These are phyloP conservation scores for Drosophila mojavensis DNA, from an alignment of 1,140 invertebrate species.

Conservation along the genomic window DNA sequence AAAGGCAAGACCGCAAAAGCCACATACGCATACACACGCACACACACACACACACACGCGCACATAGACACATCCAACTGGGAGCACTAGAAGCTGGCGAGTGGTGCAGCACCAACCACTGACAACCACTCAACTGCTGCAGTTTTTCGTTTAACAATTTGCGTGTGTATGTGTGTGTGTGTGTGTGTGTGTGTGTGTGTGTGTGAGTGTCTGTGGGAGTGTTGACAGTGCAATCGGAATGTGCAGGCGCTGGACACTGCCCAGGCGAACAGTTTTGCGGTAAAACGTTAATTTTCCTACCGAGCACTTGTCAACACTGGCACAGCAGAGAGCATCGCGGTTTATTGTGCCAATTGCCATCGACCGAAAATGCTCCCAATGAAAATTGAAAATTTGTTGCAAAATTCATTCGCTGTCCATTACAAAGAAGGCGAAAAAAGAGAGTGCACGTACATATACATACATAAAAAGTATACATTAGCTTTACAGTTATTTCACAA, in stretches of 20 bases:
- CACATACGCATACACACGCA: slow-evolving; percentile 51
- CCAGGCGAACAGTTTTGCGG: slow-evolving; percentile 71
- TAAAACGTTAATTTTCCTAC: slow-evolving; percentile 78
- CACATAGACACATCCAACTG: slow-evolving; percentile 1
- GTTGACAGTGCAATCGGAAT: slow-evolving; percentile 73
- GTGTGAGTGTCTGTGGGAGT: slow-evolving; percentile 41
- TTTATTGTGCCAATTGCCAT: slow-evolving; percentile 50
- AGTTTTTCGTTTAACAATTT: slow-evolving; percentile 79
- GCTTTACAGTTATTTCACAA: slow-evolving; percentile 9
- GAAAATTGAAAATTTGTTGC: slow-evolving; percentile 46
- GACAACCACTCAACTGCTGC: slow-evolving; percentile 79
- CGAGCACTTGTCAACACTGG: slow-evolving; percentile 80
- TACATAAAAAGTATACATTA: background rate
- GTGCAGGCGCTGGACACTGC: slow-evolving; percentile 53
- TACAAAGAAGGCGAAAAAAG: background rate
- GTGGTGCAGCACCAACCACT: slow-evolving; percentile 56
- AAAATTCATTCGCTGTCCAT: slow-evolving; percentile 29
- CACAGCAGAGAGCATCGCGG: slow-evolving; percentile 48
- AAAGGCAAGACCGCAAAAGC: slow-evolving; percentile 77
- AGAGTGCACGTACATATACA: background rate
- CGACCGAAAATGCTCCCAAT: slow-evolving; percentile 32
- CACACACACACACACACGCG: slow-evolving; percentile 15
- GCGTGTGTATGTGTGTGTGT: slow-evolving; percentile 35
- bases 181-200: slow-evolving; percentile 25
- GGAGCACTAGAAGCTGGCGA: slow-evolving; percentile 7